Evolutionary conservation across 2,888 invertebrate species (phyloP).

Genomic region (Agriopis aurantiaria): DNA sequence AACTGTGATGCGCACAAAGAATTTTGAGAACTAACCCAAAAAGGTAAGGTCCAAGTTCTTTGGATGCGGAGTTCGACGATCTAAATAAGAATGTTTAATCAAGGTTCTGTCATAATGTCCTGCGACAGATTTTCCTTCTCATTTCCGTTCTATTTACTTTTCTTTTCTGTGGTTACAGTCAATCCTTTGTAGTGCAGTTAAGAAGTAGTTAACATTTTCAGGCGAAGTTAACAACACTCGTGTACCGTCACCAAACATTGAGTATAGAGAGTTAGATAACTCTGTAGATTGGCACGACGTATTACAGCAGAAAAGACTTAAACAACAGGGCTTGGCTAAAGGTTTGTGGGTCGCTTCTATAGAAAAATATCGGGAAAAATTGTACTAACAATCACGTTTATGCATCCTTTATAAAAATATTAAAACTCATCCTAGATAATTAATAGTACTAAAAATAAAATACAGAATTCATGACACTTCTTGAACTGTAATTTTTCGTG

Average conservation of each 20-base stretch:
- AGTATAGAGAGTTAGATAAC: conserved; percentile 83
- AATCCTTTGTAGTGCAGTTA: conserved; percentile 10
- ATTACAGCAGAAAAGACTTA: conserved; percentile 69
- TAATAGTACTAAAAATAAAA: conserved; percentile 2
- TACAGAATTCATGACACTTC: background rate
- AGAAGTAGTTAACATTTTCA: conserved; percentile 65
- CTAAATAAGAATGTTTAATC: too few relatives aligned
- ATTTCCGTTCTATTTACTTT: too few relatives aligned
- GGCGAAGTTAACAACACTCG: conserved; percentile 72
- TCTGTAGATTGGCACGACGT: conserved; percentile 83
- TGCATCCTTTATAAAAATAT: background rate
- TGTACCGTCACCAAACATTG: conserved; percentile 74
- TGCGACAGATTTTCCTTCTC: too few relatives aligned
- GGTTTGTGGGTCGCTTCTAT: conserved; percentile 73
- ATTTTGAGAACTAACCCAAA: too few relatives aligned
- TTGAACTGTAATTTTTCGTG: background rate
- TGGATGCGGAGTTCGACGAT: too few relatives aligned
- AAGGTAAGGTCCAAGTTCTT: too few relatives aligned
- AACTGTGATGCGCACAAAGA: too few relatives aligned
- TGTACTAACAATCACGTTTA: background rate
- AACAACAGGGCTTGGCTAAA: conserved; percentile 74
- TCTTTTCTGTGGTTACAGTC: background rate
- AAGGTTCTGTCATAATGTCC: too few relatives aligned
- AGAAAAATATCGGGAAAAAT: conserved; percentile 28
- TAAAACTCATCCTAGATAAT: background rate